phyloP scores from a whole-genome alignment of 2,113 vertebrate genomes.

The Ictidomys tridecemlineatus region DNA sequence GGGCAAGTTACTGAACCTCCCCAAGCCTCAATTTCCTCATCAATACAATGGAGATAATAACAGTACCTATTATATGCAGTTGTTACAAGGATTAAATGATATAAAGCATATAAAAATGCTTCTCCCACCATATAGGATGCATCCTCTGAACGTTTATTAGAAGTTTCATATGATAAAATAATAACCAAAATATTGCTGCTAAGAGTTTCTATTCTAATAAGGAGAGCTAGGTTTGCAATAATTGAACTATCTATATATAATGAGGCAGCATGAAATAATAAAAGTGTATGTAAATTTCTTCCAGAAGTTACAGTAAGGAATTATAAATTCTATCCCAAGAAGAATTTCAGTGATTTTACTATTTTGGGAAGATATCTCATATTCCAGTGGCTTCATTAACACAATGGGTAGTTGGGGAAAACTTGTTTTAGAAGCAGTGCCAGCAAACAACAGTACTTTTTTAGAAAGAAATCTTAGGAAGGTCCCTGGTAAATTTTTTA shows the following conservation, averaged over 20 bases:
- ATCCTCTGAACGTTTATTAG: not conserved
- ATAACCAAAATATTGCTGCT: not conserved
- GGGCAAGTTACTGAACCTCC: not conserved
- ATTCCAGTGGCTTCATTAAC: not conserved
- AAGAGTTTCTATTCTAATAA: slow-evolving; percentile 11
- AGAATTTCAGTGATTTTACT: not conserved
- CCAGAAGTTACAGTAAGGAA: not conserved
- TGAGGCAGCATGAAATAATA: not conserved
- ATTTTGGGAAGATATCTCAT: not conserved
- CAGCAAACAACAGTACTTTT: not conserved
- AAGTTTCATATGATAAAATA: slow-evolving; percentile 35
- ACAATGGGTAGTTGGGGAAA: not conserved
- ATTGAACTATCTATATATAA: not conserved
- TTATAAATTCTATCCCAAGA: not conserved
- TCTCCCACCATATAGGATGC: not conserved
- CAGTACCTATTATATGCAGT: not conserved
- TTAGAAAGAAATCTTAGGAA: not conserved
- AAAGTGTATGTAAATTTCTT: not conserved
- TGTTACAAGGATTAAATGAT: not conserved
- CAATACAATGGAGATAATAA: not conserved
- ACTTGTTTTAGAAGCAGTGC: not conserved
- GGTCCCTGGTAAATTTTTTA: not conserved
- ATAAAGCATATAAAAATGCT: not conserved
- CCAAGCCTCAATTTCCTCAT: slow-evolving; percentile 4
- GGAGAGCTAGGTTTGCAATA: not conserved